Evolutionary conservation across 37 sponge, comb jelly and placozoan genomes (phyloP).

Genomic region (Chondrosia reniformis): DNA sequence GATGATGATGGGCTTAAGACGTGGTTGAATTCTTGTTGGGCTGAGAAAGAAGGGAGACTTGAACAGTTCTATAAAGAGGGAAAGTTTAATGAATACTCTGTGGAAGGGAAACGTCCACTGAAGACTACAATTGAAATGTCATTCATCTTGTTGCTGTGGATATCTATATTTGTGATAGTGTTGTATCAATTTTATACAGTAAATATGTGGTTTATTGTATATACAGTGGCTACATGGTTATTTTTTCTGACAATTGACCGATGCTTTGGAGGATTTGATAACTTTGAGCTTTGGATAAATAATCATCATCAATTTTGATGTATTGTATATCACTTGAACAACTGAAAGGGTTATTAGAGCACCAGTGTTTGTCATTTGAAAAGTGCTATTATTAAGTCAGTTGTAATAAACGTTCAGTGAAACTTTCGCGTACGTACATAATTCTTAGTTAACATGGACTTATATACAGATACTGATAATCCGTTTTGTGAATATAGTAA

Average conservation of each 20-base stretch:
- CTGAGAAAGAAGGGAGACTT: slow-evolving; percentile 63
- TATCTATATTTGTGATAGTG: not conserved
- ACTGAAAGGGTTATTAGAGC: too few species aligned
- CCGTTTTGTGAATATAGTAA: too few species aligned
- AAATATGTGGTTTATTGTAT: not conserved
- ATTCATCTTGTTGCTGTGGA: not conserved
- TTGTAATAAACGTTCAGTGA: too few species aligned
- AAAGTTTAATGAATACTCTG: slow-evolving; percentile 13
- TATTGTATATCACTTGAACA: too few species aligned
- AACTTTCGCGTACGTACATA: too few species aligned
- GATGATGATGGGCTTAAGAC: slow-evolving; percentile 36
- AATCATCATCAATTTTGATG: too few species aligned
- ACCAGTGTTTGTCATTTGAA: too few species aligned
- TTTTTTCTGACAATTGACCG: not conserved
- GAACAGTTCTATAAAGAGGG: slow-evolving; percentile 55
- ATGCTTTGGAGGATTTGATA: slow-evolving; percentile 17
- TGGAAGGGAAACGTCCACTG: not conserved
- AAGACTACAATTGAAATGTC: not conserved
- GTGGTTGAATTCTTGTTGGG: slow-evolving; percentile 70
- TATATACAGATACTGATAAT: too few species aligned
- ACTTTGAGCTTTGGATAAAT: not conserved
- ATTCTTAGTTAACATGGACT: too few species aligned
- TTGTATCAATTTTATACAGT: not conserved
- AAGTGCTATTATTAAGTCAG: too few species aligned
- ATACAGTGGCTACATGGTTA: not conserved